Evolutionary conservation across 2,888 invertebrate genomes (phyloP), one percentile per base, ranked within the genome.

Genomic region (Zaprionus lineosus): DNA sequence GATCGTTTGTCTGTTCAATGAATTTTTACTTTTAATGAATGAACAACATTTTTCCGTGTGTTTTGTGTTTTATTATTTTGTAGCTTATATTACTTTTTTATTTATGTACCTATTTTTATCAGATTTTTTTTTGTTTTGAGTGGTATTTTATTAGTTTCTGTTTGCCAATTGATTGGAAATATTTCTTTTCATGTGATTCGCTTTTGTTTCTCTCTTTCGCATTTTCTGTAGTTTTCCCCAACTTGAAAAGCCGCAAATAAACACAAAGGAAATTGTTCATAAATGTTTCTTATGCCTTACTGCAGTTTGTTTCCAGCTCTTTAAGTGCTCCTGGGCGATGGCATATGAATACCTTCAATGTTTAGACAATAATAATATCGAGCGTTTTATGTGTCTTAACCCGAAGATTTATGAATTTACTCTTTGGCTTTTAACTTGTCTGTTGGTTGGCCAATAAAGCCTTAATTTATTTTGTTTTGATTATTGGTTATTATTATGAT

Each of bases 121-220:
- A 31, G 39, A 33, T 15, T 16, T 24, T 9, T 44, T n/a, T 28
- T 14, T 12, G 29, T 26, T 43, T 40, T 31, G 31, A 14, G 12
- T 15, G 34, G 9, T 46, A 24, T 81, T 83, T 84, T 81, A 84
- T 81, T 84, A 64, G 68, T 71, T 81, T 74, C 53, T 75, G 67
- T 75, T 77, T 81, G 75, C 71, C 84, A 81, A 81, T 81, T 81
- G 81, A 81, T 84, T 81, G 81, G 74, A 81, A 84, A 84, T 82
- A 82, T 81, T 82, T 75, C 82, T 74, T 81, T 84, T 81, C 82
- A 84, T 82, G 84, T 84, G n/a, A n/a, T n/a, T n/a, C n/a, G n/a
- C n/a, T n/a, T n/a, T n/a, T n/a, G n/a, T n/a, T n/a, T n/a, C n/a
- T n/a, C n/a, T n/a, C n/a, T n/a, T n/a, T n/a, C n/a, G n/a, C n/a